Evolutionary conservation across 2,888 invertebrate genomes (phyloP).

Genomic region (Apotomis turbidana): DNA sequence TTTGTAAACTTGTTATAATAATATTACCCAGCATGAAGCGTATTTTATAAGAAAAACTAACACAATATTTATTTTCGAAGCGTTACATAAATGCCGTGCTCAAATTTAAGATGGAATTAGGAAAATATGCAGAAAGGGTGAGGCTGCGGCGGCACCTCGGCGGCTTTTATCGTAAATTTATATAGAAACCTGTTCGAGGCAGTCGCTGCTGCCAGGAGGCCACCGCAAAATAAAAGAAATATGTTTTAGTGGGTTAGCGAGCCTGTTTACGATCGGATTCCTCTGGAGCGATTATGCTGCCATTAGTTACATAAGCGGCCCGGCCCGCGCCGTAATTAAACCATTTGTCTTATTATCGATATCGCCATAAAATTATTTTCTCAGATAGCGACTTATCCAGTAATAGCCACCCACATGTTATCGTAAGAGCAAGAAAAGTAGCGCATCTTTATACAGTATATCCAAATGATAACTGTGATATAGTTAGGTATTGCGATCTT

Average conservation of each 20-base stretch:
- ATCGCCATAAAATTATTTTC: slow-evolving; percentile 56
- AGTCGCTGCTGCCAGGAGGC: slow-evolving; percentile 60
- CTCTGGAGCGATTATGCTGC: slow-evolving; percentile 71
- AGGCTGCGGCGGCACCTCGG: slow-evolving; percentile 59
- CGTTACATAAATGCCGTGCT: slow-evolving; percentile 52
- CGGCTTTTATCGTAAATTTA: slow-evolving; percentile 76
- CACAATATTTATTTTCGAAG: slow-evolving; percentile 24
- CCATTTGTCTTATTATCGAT: slow-evolving; percentile 66
- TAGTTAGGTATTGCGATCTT: no score
- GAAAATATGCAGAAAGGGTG: slow-evolving; percentile 69
- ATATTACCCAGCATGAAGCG: slow-evolving; percentile 18
- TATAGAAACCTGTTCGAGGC: slow-evolving; percentile 77
- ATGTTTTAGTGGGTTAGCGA: slow-evolving; percentile 83
- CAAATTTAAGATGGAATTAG: slow-evolving; percentile 54
- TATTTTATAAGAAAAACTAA: slow-evolving; percentile 26
- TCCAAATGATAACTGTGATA: no score
- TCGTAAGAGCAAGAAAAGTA: not conserved
- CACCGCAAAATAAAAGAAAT: slow-evolving; percentile 81
- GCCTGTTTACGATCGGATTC: slow-evolving; percentile 80
- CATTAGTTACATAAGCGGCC: slow-evolving; percentile 76
- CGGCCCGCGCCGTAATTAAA: slow-evolving; percentile 67
- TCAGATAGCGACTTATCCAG: slow-evolving; percentile 36
- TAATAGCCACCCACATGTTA: slow-evolving; percentile 12
- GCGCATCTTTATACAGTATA: not conserved
- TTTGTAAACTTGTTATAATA: slow-evolving; percentile 3